A percentile compares a stretch with the other conserved stretches of the same genome.
Conservation (phyloP, 2,888 invertebrate species). For the Caenorhabditis wallacei region DNA sequence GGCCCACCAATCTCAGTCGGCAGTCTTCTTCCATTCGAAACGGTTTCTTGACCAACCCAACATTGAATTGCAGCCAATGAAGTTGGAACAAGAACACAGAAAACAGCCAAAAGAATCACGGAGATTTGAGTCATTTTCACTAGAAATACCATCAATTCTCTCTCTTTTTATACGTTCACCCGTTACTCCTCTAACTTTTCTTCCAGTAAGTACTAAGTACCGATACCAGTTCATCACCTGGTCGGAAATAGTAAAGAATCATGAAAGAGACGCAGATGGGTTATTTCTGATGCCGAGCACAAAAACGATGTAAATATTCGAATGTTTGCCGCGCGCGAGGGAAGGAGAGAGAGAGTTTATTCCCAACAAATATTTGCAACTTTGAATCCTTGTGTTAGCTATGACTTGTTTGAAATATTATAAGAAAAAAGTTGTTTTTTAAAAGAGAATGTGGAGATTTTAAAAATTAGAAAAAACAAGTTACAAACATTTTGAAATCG, state of each 20-base stretch:
- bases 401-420: constrained; percentile 50
- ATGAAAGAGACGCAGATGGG: constrained; percentile 26
- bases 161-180: constrained; percentile 22
- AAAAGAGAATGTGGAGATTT: background rate
- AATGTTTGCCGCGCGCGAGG: constrained; percentile 39
- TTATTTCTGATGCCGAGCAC: constrained; percentile 33
- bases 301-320: constrained; percentile 61
- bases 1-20: constrained; percentile 52
- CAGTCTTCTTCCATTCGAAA: constrained; percentile 56
- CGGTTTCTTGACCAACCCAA: constrained; percentile 62
- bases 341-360: constrained; percentile 19
- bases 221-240: constrained; percentile 49
- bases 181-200: constrained; percentile 8
- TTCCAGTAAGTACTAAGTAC: constrained; percentile 44
- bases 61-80: constrained; percentile 54
- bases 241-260: constrained; percentile 2
- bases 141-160: background rate
- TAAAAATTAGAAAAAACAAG: background rate
- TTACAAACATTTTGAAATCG: too few species aligned
- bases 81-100: constrained; percentile 38
- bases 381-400: constrained; percentile 23
- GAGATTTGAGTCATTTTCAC: constrained; percentile 44
- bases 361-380: constrained; percentile 59
- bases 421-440: constrained; percentile 21
- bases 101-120: constrained; percentile 20